Evolutionary conservation across 2,113 vertebrate species (phyloP).

Genomic region (Merops nubicus): DNA sequence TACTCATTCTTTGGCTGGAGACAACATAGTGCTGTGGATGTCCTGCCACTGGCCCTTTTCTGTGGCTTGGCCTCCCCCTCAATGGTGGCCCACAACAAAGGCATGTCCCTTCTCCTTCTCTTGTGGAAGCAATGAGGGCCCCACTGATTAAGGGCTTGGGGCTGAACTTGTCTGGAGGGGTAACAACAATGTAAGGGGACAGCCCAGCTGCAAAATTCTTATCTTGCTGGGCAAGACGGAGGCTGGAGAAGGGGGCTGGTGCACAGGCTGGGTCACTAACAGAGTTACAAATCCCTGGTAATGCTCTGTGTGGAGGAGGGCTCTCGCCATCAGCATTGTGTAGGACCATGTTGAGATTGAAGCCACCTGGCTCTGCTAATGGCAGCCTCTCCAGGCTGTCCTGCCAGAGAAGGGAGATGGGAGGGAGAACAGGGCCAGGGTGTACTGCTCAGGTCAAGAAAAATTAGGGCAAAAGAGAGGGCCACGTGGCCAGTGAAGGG

Average conservation of each 20-base stretch:
- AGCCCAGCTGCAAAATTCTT: neutral
- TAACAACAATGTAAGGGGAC: neutral
- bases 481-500: rapidly evolving
- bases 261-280: neutral
- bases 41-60: neutral
- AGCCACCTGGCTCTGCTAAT: neutral
- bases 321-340: neutral
- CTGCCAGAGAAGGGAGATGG: neutral
- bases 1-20: neutral
- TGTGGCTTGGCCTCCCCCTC: neutral
- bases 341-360: neutral
- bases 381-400: neutral
- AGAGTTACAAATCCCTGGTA: neutral
- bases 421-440: neutral
- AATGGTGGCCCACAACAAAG: rapidly evolving
- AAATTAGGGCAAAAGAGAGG: neutral
- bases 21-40: neutral
- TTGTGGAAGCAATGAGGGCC: neutral
- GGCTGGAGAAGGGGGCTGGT: neutral
- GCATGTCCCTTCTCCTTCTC: neutral
- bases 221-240: neutral
- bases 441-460: too few relatives aligned
- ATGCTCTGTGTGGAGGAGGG: neutral
- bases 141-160: neutral
- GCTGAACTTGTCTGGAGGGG: neutral